Conservation (phyloP, 2,113 vertebrate genomes). For the Cacatua alba region DNA sequence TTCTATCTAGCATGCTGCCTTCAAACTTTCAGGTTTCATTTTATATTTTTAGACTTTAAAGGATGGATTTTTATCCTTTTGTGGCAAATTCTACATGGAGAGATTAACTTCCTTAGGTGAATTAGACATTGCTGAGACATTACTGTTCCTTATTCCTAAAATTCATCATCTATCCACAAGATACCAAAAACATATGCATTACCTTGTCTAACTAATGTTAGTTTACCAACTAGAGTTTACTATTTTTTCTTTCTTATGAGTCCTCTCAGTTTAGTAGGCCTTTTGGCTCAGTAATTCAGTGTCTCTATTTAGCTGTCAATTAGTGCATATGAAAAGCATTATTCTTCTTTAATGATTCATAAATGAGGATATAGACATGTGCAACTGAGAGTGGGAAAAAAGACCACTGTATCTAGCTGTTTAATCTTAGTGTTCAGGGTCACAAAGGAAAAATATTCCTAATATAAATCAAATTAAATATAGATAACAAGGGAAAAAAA, state of each 20-base stretch:
- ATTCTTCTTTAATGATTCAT: background rate
- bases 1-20: background rate
- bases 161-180: background rate
- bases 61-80: background rate
- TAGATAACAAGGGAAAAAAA: background rate
- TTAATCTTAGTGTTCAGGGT: background rate
- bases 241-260: background rate
- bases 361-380: background rate
- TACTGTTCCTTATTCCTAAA: background rate
- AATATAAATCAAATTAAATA: background rate
- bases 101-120: background rate
- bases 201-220: background rate
- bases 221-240: background rate
- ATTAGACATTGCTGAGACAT: background rate
- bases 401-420: background rate
- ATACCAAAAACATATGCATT: background rate
- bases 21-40: background rate
- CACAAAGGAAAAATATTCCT: background rate
- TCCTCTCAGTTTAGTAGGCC: background rate
- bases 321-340: background rate
- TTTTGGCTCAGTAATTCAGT: background rate
- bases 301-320: background rate
- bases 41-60: background rate
- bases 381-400: background rate
- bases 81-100: background rate